These are phyloP conservation scores for Camponotus fellah DNA, from an alignment of 2,888 invertebrate species.

Conservation along the genomic window DNA sequence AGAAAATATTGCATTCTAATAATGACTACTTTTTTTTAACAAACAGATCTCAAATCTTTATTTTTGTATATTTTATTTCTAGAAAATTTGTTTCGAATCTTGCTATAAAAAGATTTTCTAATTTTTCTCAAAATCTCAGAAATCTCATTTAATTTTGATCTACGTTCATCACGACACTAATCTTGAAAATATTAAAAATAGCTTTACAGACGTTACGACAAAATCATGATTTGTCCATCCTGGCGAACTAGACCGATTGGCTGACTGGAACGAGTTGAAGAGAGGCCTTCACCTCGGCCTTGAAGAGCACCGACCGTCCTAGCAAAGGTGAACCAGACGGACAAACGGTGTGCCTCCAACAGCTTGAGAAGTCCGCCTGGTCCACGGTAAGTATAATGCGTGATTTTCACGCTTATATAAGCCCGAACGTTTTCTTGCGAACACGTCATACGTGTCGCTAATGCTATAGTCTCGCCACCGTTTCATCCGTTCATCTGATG, in stretches of 20 bases:
- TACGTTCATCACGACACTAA: neutral
- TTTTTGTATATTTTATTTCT: neutral
- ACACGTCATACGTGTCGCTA: conserved; percentile 56
- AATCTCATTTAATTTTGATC: neutral
- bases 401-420: conserved; percentile 81
- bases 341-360: conserved; percentile 57
- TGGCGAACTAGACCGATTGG: conserved; percentile 73
- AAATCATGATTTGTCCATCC: conserved; percentile 59
- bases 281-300: conserved; percentile 82
- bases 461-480: conserved; percentile 46
- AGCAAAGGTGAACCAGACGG: conserved; percentile 79
- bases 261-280: conserved; percentile 70
- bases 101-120: neutral
- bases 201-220: neutral
- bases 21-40: too few relatives aligned
- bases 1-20: too few relatives aligned
- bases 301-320: conserved; percentile 80
- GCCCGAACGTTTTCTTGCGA: conserved; percentile 61
- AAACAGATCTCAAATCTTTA: neutral
- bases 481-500: conserved; percentile 32
- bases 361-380: conserved; percentile 62
- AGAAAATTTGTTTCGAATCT: neutral
- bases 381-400: conserved; percentile 76
- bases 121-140: neutral
- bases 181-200: neutral